Evolutionary conservation across 2,888 invertebrate species (phyloP), one percentile per base, ranked within the genome.

Genomic region (Leptinotarsa juncta): DNA sequence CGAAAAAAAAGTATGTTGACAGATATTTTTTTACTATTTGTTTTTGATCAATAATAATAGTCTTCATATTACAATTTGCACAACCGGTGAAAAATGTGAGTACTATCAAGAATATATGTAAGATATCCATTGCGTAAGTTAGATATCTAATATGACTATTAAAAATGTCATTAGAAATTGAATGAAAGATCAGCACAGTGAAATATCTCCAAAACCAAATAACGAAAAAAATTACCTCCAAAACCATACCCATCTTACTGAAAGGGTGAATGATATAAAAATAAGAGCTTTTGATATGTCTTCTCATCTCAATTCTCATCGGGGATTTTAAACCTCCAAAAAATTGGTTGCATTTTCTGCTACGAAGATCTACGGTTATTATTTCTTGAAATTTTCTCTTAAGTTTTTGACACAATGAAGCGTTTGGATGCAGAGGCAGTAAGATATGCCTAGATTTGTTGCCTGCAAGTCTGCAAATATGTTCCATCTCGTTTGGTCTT

Each of bases 211-310:
- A 69, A 3, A 48, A 3, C 23, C 71, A n/a, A 65, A 65, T 12
- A 15, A 69, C 1, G 18, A 66, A 66, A 53, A 78, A 74, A 1
- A 70, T 7, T 14, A 67, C 32, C 4, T 75, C 67, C 12, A 78
- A 2, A n/a, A 67, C 62, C 2, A 15, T 2, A 20, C 49, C 70
- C 18, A 78, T 16, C 26, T 72, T 78, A 62, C 77, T 78, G 10
- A 76, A 76, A 4, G 77, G 77, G 66, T 78, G 77, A 23, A 78
- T 69, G 18, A 72, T 57, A 48, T 62, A 76, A n/a, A 14, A 48
- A 32, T 76, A 67, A 12, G 60, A 42, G 49, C 72, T 69, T 7
- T 70, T 60, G 10, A 53, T 62, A 53, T 78, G 72, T 57, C 74
- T 73, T 23, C n/a, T 74, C 14, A 72, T 53, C 42, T 74, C 75